phyloP scores from a whole-genome alignment of 2,113 vertebrate genomes.

The Pseudonaja textilis region DNA sequence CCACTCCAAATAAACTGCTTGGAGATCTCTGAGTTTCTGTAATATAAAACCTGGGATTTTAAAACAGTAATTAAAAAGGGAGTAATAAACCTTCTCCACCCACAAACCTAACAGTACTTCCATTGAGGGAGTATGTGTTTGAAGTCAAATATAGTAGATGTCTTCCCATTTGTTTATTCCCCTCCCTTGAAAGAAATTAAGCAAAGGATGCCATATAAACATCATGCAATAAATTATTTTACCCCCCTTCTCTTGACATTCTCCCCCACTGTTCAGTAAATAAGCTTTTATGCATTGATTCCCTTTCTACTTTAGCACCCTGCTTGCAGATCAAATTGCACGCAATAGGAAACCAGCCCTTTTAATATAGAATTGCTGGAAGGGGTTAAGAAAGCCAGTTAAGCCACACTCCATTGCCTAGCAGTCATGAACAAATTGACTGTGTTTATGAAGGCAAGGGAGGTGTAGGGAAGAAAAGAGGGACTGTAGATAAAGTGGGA shows the following conservation, averaged over 20 bases:
- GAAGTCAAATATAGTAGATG: not conserved
- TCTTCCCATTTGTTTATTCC: not conserved
- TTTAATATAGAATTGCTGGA: not conserved
- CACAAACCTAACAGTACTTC: not conserved
- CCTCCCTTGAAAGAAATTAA: not conserved
- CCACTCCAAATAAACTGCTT: not conserved
- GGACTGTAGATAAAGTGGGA: not conserved
- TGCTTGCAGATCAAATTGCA: not conserved
- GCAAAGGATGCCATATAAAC: not conserved
- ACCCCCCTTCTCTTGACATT: not conserved
- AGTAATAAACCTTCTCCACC: not conserved
- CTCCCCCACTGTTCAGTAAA: not conserved
- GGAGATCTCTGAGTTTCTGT: not conserved
- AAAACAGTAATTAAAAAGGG: not conserved
- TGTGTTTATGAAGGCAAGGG: not conserved
- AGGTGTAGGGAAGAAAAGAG: not conserved
- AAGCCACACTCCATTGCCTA: not conserved
- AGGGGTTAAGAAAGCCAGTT: not conserved
- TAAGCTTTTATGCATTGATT: not conserved
- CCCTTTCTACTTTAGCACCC: not conserved
- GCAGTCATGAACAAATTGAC: not conserved
- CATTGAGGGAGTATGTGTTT: not conserved
- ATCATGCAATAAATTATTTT: not conserved
- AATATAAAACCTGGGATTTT: not conserved
- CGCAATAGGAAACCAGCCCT: not conserved